Base-by-base conservation (phyloP, 2,888 invertebrate genomes). In the Epistrophe eligans region DNA sequence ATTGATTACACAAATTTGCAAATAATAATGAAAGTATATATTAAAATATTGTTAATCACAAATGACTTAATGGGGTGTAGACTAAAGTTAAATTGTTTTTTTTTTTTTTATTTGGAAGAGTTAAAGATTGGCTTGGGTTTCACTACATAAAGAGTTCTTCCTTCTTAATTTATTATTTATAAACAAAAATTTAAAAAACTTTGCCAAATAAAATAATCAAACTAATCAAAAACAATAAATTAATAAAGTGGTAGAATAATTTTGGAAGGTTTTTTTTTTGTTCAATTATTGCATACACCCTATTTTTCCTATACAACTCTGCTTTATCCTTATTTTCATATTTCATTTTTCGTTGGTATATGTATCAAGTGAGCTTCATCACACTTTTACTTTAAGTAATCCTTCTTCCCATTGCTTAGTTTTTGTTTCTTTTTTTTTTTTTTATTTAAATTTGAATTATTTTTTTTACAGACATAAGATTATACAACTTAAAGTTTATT, bases 301-400 rank as follows among this genome's bases (percentile, higher is more conserved):
- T 52, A 52, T 52, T 11, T 38, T 17, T 7, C 5, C 15, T 67
- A 24, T 52, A 45, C 19, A 35, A 32, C 17, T 48, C 9, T 28
- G 40, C 24, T 35, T 24, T 24, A 50, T 71, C 15, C 17, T 13
- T 19, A 13, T 52, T 38, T 32, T 62, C 32, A 55, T 45, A 62
- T 40, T 50, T 50, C 28, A 13, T 52, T 38, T 32, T 81, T 77
- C 81, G 81, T 81, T 81, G 81, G 76, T 81, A 81, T 62, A 24
- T n/a, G 3, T 24, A 45, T 70, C 43, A 70, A 81, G 70, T 64
- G 55, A 57, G 43, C 48, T 64, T 57, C 67, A 58, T 77, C 40
- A 66, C 58, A 77, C 62, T 70, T 55, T 40, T 24, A 45, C 62
- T 62, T 62, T 62, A 52, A 52, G 48, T 52, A 52, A 40, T 70